phyloP scores from a whole-genome alignment of 2,113 vertebrate species.

The Eonycteris spelaea region DNA sequence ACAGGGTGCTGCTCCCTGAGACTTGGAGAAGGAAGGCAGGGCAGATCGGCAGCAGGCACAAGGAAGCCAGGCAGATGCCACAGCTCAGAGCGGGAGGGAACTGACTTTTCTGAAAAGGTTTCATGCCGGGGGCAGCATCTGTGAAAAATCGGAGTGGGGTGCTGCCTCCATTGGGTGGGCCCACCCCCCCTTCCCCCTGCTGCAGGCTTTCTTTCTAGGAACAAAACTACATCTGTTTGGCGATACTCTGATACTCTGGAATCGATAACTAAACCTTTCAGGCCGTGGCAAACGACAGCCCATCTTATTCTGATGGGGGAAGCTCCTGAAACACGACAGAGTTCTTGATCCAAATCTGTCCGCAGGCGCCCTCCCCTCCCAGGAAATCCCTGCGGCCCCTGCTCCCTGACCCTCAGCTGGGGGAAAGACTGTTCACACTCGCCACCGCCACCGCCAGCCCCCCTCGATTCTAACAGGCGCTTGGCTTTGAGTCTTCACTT shows the following conservation, averaged over 20 bases:
- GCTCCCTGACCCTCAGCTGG: not conserved
- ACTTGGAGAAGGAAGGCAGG: not conserved
- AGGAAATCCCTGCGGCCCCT: not conserved
- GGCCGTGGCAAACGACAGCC: constrained; percentile 71
- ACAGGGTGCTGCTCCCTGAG: constrained; percentile 54
- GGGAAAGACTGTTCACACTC: not conserved
- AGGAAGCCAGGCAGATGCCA: not conserved
- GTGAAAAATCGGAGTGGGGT: constrained; percentile 64
- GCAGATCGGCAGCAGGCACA: not conserved
- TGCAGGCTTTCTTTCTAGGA: constrained; percentile 81
- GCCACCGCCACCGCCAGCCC: not conserved
- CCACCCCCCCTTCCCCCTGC: not conserved
- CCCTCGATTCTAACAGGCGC: not conserved
- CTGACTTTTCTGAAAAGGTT: constrained; percentile 72
- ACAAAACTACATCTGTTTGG: constrained; percentile 84
- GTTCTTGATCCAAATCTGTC: constrained; percentile 80
- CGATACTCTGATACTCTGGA: constrained; percentile 78
- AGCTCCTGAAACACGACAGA: constrained; percentile 76
- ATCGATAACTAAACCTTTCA: constrained; percentile 82
- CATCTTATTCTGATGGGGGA: constrained; percentile 75
- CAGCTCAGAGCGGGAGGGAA: constrained; percentile 57
- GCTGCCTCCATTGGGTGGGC: constrained; percentile 68
- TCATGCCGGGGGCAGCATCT: constrained; percentile 71
- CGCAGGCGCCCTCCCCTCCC: constrained; percentile 29
- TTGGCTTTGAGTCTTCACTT: not conserved